A percentile compares a stretch with the other conserved stretches of the same genome.
phyloP scores from a whole-genome alignment of 1,140 invertebrate species.

The Holcopasites calliopsidis region DNA sequence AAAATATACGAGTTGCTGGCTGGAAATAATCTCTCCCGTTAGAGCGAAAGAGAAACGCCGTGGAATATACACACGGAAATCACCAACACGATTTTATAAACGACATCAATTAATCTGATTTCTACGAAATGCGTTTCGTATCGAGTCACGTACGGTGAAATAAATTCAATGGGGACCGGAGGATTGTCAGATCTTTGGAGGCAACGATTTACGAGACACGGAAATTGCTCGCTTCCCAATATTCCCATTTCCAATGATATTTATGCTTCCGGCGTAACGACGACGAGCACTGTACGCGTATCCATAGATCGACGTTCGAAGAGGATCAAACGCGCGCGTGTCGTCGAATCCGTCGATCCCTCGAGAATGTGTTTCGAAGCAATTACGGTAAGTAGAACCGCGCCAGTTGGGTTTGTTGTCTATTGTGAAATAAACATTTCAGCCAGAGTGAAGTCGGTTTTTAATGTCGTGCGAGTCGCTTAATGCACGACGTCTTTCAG shows the following conservation, averaged over 20 bases:
- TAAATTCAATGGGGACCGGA: neutral
- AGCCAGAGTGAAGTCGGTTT: neutral
- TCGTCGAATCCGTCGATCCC: too few relatives aligned
- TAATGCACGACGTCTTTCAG: constrained; percentile 5
- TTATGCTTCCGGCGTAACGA: neutral
- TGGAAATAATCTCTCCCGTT: neutral
- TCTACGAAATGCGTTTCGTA: neutral
- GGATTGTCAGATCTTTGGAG: constrained; percentile 10
- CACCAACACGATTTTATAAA: neutral
- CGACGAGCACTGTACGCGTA: neutral
- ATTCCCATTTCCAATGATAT: constrained; percentile 23
- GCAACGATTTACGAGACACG: constrained; percentile 13
- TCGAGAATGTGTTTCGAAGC: neutral
- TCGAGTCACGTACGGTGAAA: neutral
- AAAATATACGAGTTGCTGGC: neutral
- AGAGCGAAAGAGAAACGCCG: too few relatives aligned
- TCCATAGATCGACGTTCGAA: too few relatives aligned
- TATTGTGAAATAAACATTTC: neutral
- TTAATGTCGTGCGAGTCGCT: constrained; percentile 7
- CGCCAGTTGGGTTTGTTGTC: neutral
- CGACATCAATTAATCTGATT: constrained; percentile 16
- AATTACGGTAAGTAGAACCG: neutral
- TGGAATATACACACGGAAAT: neutral
- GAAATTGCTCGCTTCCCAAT: constrained; percentile 9
- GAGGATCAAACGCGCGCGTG: too few relatives aligned